Evolutionary conservation across 2,888 invertebrate species (phyloP).

Genomic region (Trichopoda pennipes): DNA sequence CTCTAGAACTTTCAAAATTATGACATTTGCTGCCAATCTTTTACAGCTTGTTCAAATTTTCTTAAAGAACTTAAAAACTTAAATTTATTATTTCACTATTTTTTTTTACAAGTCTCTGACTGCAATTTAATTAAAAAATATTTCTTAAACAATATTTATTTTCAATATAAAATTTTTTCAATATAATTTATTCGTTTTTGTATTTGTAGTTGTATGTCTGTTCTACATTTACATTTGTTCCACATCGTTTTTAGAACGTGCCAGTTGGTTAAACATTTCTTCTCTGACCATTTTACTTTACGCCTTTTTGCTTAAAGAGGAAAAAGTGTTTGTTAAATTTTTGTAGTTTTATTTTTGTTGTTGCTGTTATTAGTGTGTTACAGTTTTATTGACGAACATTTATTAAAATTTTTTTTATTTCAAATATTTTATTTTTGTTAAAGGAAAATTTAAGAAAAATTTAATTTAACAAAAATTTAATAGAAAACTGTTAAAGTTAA

Average conservation of each 20-base stretch:
- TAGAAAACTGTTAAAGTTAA: too few species aligned
- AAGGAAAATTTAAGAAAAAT: not conserved
- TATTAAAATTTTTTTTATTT: constrained; percentile 25
- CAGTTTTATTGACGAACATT: constrained; percentile 6
- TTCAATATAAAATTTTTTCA: not conserved
- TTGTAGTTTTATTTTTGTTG: not conserved
- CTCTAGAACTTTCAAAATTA: too few species aligned
- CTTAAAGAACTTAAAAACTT: too few species aligned
- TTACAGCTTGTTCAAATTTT: too few species aligned
- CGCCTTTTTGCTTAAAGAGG: constrained; percentile 24
- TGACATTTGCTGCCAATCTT: too few species aligned
- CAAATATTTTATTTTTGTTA: not conserved
- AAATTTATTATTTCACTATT: too few species aligned
- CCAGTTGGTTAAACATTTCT: constrained; percentile 14
- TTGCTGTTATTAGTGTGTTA: too few species aligned
- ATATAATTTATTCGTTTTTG: not conserved
- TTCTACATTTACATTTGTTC: constrained; percentile 35
- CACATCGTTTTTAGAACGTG: constrained; percentile 60
- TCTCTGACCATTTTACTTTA: constrained; percentile 37
- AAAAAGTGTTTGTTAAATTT: constrained; percentile 2
- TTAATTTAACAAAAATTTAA: not conserved
- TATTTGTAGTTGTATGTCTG: not conserved
- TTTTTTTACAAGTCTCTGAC: too few species aligned
- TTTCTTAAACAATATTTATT: not conserved
- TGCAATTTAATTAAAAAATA: too few species aligned